Evolutionary conservation across 2,888 invertebrate genomes (phyloP).

Genomic region (Phaedon cochleariae): DNA sequence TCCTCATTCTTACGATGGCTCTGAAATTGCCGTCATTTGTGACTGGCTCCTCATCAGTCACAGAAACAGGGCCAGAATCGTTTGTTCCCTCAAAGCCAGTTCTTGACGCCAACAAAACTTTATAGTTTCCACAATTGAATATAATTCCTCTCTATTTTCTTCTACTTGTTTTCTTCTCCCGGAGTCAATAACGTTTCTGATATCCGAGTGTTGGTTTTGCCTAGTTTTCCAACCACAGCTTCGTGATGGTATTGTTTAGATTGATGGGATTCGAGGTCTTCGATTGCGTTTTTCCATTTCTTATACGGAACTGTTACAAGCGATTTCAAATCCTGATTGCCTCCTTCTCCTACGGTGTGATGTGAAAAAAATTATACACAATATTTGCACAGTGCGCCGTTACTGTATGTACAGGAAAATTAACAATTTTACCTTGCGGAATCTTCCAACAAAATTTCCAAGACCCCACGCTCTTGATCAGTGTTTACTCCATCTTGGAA

Average conservation of each 20-base stretch:
- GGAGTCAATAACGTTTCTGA: background rate
- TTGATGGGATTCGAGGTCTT: constrained; percentile 9
- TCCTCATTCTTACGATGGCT: constrained; percentile 27
- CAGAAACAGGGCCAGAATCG: constrained; percentile 24
- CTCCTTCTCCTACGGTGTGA: constrained; percentile 5
- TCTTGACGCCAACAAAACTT: constrained; percentile 32
- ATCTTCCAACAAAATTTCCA: no score
- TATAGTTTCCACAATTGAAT: constrained; percentile 29
- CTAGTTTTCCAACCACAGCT: constrained; percentile 17
- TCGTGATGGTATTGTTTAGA: background rate
- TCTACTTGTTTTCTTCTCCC: background rate
- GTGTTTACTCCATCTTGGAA: no score
- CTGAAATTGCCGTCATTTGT: constrained; percentile 29
- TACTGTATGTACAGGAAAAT: constrained; percentile 3
- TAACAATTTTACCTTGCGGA: no score
- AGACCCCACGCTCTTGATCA: no score
- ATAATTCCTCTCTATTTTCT: constrained; percentile 22
- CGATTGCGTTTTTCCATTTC: constrained; percentile 5
- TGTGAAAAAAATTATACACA: constrained; percentile 5
- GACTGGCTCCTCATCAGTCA: constrained; percentile 8
- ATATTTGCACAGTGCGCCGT: constrained; percentile 1
- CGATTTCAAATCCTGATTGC: background rate
- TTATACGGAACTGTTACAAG: constrained; percentile 5
- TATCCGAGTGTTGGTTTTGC: constrained; percentile 17
- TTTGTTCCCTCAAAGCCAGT: constrained; percentile 28